These are phyloP conservation scores for Callithrix jacchus DNA, from an alignment of 2,113 vertebrate genomes.

Conservation along the genomic window DNA sequence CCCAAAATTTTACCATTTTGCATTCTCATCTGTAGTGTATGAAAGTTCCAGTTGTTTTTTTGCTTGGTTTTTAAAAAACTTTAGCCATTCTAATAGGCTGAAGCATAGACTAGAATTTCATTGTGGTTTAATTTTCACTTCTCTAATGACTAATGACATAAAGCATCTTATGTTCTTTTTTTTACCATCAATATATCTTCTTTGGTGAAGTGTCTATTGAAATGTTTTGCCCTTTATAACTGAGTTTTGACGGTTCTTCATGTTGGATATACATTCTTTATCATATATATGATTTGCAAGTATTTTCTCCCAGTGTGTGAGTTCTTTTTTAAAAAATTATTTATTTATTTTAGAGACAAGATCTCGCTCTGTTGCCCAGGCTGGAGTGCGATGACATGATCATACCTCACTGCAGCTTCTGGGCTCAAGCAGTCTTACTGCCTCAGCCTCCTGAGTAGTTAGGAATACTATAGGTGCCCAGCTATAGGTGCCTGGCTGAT, in stretches of 20 bases:
- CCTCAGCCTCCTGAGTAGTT: too few species aligned
- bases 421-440: too few species aligned
- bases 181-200: not conserved
- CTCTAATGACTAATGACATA: not conserved
- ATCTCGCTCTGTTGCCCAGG: too few species aligned
- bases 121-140: conserved; percentile 40
- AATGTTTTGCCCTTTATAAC: not conserved
- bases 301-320: not conserved
- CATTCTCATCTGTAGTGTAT: not conserved
- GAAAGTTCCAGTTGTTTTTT: not conserved
- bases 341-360: too few species aligned
- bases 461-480: too few species aligned
- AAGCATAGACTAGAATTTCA: not conserved
- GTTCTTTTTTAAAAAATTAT: not conserved
- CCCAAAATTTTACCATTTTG: not conserved
- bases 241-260: not conserved
- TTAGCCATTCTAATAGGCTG: not conserved
- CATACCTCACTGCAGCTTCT: too few species aligned
- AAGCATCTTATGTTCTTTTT: not conserved
- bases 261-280: not conserved
- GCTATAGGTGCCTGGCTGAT: too few species aligned
- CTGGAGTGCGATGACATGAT: too few species aligned
- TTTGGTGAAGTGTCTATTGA: not conserved
- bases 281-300: not conserved
- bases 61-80: not conserved